Percentiles rank a stretch among this genome's conserved stretches.
phyloP scores from a whole-genome alignment of 2,113 vertebrate genomes.

The Carassius carassius region DNA sequence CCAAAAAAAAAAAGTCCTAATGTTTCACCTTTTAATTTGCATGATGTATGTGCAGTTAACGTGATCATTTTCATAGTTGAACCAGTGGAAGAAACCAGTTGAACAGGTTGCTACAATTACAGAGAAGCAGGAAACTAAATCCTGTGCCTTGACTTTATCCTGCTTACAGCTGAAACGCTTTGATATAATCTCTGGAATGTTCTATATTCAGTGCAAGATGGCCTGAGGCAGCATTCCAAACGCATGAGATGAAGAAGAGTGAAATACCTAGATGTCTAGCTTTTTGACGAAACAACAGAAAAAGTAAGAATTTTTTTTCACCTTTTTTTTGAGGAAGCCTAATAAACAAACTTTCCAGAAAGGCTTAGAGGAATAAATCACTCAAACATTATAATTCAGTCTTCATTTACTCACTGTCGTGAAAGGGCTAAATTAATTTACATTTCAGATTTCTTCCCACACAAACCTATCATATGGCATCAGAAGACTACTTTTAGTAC shows the following conservation, averaged over 20 bases:
- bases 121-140: conserved; percentile 41
- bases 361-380: neutral
- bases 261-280: neutral
- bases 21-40: conserved; percentile 10
- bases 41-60: neutral
- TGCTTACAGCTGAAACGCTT: neutral
- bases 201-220: conserved; percentile 5
- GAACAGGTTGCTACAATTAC: conserved; percentile 11
- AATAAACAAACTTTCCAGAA: neutral
- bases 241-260: neutral
- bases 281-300: neutral
- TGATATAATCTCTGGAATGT: conserved; percentile 32
- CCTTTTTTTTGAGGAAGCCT: neutral
- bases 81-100: conserved; percentile 39
- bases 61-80: conserved; percentile 7
- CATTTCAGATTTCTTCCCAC: neutral
- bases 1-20: neutral
- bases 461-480: neutral
- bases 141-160: neutral
- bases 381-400: neutral
- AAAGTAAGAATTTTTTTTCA: neutral
- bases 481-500: neutral
- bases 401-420: neutral
- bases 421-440: neutral
- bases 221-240: conserved; percentile 38